These are phyloP conservation scores for Xiphophorus couchianus DNA, from an alignment of 2,113 vertebrate species.

Conservation along the genomic window DNA sequence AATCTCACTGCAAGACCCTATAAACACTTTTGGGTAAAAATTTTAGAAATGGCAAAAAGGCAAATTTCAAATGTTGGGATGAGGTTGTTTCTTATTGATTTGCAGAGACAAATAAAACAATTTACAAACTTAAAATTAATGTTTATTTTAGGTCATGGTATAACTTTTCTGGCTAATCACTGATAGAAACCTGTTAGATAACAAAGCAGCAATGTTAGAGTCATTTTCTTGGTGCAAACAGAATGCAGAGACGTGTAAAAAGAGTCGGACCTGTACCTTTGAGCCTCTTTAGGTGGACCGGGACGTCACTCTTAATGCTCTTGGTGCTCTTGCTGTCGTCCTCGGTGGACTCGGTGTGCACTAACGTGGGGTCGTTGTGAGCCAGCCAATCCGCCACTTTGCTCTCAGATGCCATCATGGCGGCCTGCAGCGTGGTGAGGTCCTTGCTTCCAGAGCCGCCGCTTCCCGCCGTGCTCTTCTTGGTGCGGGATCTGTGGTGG, in stretches of 20 bases:
- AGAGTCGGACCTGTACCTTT: conserved; percentile 85
- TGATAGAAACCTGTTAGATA: background rate
- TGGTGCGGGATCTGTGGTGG: conserved; percentile 88
- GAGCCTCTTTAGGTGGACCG: conserved; percentile 93
- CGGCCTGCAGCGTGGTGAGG: conserved; percentile 91
- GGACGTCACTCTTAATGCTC: conserved; percentile 97
- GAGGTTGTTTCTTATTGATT: background rate
- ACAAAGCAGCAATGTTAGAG: background rate
- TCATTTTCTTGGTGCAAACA: background rate
- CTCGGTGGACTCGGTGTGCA: conserved; percentile 90
- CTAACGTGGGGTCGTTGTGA: conserved; percentile 93
- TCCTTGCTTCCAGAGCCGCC: conserved; percentile 80
- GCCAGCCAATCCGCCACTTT: conserved; percentile 99
- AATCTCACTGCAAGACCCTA: background rate
- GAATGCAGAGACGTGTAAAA: conserved; percentile 1
- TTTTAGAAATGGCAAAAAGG: no score
- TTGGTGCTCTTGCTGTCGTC: conserved; percentile 98
- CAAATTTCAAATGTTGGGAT: background rate
- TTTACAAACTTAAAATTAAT: background rate
- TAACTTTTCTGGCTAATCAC: no score
- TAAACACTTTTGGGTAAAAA: background rate
- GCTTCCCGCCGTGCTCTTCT: conserved; percentile 78
- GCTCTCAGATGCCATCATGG: conserved; percentile 96
- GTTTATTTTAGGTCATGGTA: no score
- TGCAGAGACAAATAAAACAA: background rate